Base-by-base conservation (phyloP, 2,888 invertebrate genomes). In the Lordiphosa fenestrarum region DNA sequence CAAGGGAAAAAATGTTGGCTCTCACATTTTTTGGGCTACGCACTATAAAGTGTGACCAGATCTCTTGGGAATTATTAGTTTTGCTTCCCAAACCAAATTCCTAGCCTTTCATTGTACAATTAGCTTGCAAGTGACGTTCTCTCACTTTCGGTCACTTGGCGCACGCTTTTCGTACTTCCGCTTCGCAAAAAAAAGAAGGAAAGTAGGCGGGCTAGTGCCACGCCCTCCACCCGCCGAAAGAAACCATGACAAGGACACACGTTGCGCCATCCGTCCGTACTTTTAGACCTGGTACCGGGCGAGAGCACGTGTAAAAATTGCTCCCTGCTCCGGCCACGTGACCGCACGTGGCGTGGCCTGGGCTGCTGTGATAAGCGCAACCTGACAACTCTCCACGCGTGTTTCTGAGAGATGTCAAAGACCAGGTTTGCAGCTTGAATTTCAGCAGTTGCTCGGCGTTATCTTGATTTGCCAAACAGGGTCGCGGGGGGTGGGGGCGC, bases 341-440 rank as follows among this genome's bases (percentile, higher is more conserved):
- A 62, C 77, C 66, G 75, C 86, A 81, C 86, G 86, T 86, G 81
- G 48, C 62, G 9, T 37, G 46, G 33, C 55, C 36, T 65, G 63
- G 68, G 64, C 66, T 68, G 77, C 77, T 68, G 72, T 59, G 77
- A 77, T 77, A 77, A 77, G 77, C 77, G 73, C 78, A 73, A 76
- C 73, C 60, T 71, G 77, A 71, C 76, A 71, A 70, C 53, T 49
- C 49, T 44, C 13, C 47, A 35, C 58, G 56, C 47, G 48, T 46
- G 61, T 33, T 52, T 21, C 69, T 55, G 64, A 42, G 60, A 78
- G 67, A 74, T 77, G 80, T 77, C 77, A 78, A 66, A 68, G 74
- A 72, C 80, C 80, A 80, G 73, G 72, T 62, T 57, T 62, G 25
- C 40, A 57, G 62, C 66, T 62, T 60, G 57, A 50, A 66, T 60